Base-by-base conservation (phyloP, 2,113 vertebrate species). In the Reinhardtius hippoglossoides region DNA sequence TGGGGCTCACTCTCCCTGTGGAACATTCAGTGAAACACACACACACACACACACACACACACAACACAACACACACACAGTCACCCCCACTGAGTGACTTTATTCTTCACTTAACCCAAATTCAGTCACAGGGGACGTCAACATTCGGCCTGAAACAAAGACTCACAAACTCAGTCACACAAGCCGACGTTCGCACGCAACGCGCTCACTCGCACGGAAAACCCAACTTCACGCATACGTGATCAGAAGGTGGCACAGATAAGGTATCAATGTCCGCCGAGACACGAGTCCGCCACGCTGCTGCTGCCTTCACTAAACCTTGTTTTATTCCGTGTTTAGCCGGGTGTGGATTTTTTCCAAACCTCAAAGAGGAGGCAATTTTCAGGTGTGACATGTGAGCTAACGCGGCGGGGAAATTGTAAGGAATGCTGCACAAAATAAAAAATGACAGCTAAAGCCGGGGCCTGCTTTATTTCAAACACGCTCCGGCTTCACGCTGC, bases 31-130 rank as follows among this genome's bases (percentile, higher is more conserved):
- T 20, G 42, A 76, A 72, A 85, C 57, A 67, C 55, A 70, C 27
- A 59, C 44, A 63, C 44, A 63, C 42, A 26, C 37, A 24, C 42
- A 26, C 37, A 24, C 42, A 26, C 37, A 24, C 42, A 26, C 37
- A 24, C 42, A 26, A 24, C 42, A 26, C 37, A 24, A 63, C 54
- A 55, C 50, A 56, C 18, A 26, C 42, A 26, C 37, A 24, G 35
- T 57, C 16, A 20, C 65, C 52, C 62, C 23, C 50, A 73, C 26
- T 42, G 58, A 83, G 73, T 64, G 67, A 87, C 85, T 81, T 81
- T 67, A 77, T 80, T 87, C 71, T 74, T 77, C 77, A 78, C 83
- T 82, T 88, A 90, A 87, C 83, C 85, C 67, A 90, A 90, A 89
- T 88, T 71, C 68, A 60, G 63, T 76, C 78, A 77, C 72, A 52